Base-by-base conservation (phyloP, 2,888 invertebrate genomes). In the Melieria crassipennis region DNA sequence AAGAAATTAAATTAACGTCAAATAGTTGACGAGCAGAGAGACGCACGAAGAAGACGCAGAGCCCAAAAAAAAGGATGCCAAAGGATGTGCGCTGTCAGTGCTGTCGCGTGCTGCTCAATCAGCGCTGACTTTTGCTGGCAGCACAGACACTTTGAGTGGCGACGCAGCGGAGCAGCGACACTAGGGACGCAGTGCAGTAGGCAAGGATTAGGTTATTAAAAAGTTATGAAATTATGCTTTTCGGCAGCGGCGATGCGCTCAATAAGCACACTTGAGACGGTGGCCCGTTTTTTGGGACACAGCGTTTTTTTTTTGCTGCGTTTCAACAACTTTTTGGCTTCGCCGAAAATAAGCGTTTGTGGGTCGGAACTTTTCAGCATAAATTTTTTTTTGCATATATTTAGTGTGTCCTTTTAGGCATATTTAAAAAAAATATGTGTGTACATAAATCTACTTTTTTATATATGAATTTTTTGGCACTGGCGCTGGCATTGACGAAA, bases 1-100 rank as follows among this genome's bases (percentile, higher is more conserved):
- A 72, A 68, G 65, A 74, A 70, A 72, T 74, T 68, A 72, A 72
- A 74, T 74, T 74, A 74, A 74, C 73, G 69, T 67, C 67, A 62
- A 63, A 68, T 58, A 57, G 50, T 47, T 70, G 64, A 42, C 48
- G 56, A 71, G 67, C 16, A 61, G 48, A 58, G 60, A 70, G 47
- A 48, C 57, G 48, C 6, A 69, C 63, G 64, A n/a, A 64, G 50
- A 48, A 11, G 64, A n/a, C 13, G 13, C 58, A 13, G 50, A 16
- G 13, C 30, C 42, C 7, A 46, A 13, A 16, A 67, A 58, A 67
- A 52, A 52, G 50, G 60, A 52, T 67, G 50, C 50, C 60, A 47
- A 62, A 62, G 43, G 47, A 62, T 47, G 47, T 43, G 50, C 50
- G 50, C 46, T 58, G 50, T 11, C 30, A 48, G 42, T 48, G 50